A percentile compares a stretch with the other conserved stretches of the same genome.
Conservation (phyloP, 2,888 invertebrate genomes). For the Microctonus hyperodae region DNA sequence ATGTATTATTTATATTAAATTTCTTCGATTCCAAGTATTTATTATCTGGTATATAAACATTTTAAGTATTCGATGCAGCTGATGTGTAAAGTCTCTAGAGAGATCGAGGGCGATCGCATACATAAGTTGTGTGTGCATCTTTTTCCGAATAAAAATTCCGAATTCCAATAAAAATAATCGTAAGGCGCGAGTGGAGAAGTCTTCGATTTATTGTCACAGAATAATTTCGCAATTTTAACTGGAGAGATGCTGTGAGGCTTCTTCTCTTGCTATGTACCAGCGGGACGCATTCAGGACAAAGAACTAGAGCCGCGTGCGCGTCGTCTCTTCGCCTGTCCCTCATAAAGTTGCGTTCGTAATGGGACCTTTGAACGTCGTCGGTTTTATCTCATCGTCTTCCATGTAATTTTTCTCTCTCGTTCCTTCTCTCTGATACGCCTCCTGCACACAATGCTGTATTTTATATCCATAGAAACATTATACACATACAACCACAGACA, state of each 20-base stretch:
- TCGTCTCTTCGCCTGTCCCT: slow-evolving; percentile 33
- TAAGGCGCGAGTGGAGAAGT: slow-evolving; percentile 23
- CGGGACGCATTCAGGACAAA: slow-evolving; percentile 33
- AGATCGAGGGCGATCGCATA: slow-evolving; percentile 9
- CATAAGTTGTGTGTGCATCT: not conserved
- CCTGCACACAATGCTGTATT: slow-evolving; percentile 5
- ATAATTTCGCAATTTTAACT: slow-evolving; percentile 39
- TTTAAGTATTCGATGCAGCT: not conserved
- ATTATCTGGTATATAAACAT: not conserved
- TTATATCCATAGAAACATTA: slow-evolving; percentile 21
- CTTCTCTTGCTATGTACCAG: not conserved
- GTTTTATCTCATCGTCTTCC: not conserved
- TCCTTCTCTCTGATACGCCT: not conserved
- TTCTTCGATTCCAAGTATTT: not conserved
- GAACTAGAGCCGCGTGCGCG: slow-evolving; percentile 36
- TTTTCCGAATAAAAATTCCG: slow-evolving; percentile 6
- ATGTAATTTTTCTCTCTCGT: not conserved
- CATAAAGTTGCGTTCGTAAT: slow-evolving; percentile 42
- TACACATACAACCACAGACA: slow-evolving; percentile 11
- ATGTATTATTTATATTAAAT: not conserved
- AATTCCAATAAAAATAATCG: slow-evolving; percentile 35
- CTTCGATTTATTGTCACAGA: slow-evolving; percentile 40
- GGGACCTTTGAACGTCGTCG: slow-evolving; percentile 29
- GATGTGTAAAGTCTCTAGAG: slow-evolving; percentile 11
- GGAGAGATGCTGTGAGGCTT: slow-evolving; percentile 10